Percentiles rank a stretch among this genome's conserved stretches.
Evolutionary conservation across 37 sponge, comb jelly and placozoan species (phyloP).

Genomic region (Tethya wilhelma): DNA sequence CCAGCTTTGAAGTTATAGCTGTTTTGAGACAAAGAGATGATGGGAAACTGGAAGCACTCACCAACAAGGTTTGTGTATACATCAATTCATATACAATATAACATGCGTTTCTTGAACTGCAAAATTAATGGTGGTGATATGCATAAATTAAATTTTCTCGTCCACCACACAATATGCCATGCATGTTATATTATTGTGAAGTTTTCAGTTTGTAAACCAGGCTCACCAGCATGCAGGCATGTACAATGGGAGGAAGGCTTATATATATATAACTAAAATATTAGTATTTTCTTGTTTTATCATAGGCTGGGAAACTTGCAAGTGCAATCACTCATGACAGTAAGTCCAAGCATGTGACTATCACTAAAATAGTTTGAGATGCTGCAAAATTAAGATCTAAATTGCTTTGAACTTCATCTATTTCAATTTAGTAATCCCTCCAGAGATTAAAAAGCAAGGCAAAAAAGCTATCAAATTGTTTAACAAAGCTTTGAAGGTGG

Average conservation of each 20-base stretch:
- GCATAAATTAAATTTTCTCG: too few species aligned
- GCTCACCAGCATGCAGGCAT: too few species aligned
- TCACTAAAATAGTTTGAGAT: not conserved
- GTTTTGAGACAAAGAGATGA: not conserved
- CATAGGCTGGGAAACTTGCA: not conserved
- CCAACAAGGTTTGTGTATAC: not conserved
- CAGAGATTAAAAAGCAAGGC: slow-evolving; percentile 43
- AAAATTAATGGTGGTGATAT: too few species aligned
- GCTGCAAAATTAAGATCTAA: not conserved
- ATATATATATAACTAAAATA: not conserved
- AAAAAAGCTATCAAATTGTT: slow-evolving; percentile 16
- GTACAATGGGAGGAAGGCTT: not conserved
- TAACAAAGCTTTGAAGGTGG: slow-evolving; percentile 12
- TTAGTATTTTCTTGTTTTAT: not conserved
- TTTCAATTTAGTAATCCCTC: slow-evolving; percentile 35
- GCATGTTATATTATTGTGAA: too few species aligned
- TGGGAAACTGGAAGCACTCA: not conserved
- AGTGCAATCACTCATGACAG: not conserved
- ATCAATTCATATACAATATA: not conserved
- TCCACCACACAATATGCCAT: too few species aligned
- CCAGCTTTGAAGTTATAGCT: slow-evolving; percentile 23
- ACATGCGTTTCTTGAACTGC: not conserved
- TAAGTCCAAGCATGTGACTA: not conserved
- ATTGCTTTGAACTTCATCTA: not conserved
- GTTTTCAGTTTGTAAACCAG: too few species aligned